Base-by-base conservation (phyloP, 1,140 invertebrate species). In the Drosophila subpulchrella region DNA sequence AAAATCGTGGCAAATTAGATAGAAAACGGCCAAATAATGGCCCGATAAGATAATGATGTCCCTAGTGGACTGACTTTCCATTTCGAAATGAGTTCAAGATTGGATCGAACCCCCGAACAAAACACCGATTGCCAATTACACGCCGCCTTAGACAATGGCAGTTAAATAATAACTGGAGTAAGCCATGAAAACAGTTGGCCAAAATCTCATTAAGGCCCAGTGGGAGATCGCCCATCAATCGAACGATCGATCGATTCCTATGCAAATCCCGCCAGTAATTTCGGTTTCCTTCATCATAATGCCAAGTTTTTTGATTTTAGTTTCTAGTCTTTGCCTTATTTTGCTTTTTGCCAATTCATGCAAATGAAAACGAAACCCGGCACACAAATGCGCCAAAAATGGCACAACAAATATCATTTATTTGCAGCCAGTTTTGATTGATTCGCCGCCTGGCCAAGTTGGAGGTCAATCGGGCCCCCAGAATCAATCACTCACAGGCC, bases 161-260 rank as follows among this genome's bases (percentile, higher is more conserved):
- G 82, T 85, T 85, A 85, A 81, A 86, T 85, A 85, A 85, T 81
- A 75, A 81, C 72, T 81, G 78, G 81, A 83, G 53, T 85, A 81
- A 72, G 75, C 77, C 81, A 80, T 72, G 50, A 67, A 83, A 83
- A 84, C 75, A 78, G 60, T 54, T 42, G 38, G 47, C 46, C 60
- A 59, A 89, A 89, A 89, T 78, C 85, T 90, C 84, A 89, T 89
- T 89, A 89, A 84, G 88, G 56, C 59, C 65, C 83, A 88, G 84
- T 89, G 63, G 80, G 83, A 58, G 76, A 62, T 70, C 73, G 71
- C 67, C 36, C 36, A 58, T 32, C 39, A 47, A 78, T 68, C 55
- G 38, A 60, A 53, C 72, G 72, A 66, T 83, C 56, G 39, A 73
- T 58, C 77, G 80, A 66, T 84, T 88, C 76, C 85, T 88, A 89